Percentiles rank a stretch among this genome's conserved stretches.
phyloP scores from a whole-genome alignment of 1,140 invertebrate species.

The Euglossa dilemma region DNA sequence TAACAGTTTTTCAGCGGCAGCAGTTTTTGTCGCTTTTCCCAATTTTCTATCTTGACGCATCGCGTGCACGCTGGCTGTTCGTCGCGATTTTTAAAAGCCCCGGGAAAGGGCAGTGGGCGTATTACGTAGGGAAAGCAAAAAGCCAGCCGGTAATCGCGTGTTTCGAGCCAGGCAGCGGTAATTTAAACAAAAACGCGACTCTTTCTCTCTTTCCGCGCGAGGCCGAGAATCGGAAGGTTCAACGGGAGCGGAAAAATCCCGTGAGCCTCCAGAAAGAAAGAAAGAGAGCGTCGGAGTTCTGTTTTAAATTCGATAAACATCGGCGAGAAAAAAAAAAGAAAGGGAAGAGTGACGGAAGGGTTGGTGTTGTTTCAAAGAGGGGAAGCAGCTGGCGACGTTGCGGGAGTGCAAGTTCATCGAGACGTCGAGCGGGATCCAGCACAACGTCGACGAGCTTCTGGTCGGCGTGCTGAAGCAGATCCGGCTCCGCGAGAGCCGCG shows the following conservation, averaged over 20 bases:
- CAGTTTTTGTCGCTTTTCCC: too few species aligned
- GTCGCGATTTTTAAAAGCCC: too few species aligned
- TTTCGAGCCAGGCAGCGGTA: background rate
- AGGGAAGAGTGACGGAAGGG: background rate
- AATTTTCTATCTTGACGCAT: too few species aligned
- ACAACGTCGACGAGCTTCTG: constrained; percentile 95
- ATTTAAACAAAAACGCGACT: background rate
- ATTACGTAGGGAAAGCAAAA: too few species aligned
- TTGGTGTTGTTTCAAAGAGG: constrained; percentile 85
- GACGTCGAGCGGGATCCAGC: constrained; percentile 94
- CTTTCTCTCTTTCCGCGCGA: background rate
- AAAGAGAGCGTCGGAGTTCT: too few species aligned
- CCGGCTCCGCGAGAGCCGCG: constrained; percentile 88
- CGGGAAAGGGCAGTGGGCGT: too few species aligned
- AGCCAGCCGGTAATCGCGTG: too few species aligned
- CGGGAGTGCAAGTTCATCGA: constrained; percentile 96
- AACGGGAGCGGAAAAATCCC: too few species aligned
- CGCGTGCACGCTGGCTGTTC: too few species aligned
- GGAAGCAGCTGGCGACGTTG: constrained; percentile 92
- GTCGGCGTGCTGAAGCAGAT: constrained; percentile 94
- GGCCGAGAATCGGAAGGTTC: background rate
- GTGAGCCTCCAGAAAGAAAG: too few species aligned
- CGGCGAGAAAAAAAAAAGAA: background rate
- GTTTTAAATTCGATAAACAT: background rate
- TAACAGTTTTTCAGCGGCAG: too few species aligned